Evolutionary conservation across 2,888 invertebrate species (phyloP).

Genomic region (Leptopterna dolabrata): DNA sequence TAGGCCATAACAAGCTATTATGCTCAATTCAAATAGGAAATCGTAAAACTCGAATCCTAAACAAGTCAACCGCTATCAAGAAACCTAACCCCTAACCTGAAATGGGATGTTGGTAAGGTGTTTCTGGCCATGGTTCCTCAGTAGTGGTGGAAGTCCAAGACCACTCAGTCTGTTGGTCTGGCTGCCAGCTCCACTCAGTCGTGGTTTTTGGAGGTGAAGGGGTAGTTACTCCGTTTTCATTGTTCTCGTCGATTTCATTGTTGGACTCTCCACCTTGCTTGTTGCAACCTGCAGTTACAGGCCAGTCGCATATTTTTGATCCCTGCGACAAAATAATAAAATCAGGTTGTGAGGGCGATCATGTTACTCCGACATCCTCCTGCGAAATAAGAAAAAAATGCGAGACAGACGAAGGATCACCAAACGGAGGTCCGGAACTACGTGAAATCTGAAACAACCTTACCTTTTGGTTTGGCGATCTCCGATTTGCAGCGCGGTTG

Average conservation of each 20-base stretch:
- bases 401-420: too few relatives aligned
- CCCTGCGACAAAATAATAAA: conserved; percentile 47
- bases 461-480: too few relatives aligned
- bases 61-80: too few relatives aligned
- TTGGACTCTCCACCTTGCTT: conserved; percentile 17
- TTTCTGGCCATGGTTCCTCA: conserved; percentile 66
- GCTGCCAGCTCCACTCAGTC: conserved; percentile 61
- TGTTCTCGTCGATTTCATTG: conserved; percentile 52
- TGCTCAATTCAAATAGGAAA: too few relatives aligned
- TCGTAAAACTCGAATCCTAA: too few relatives aligned
- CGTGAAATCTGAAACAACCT: too few relatives aligned
- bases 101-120: conserved; percentile 62
- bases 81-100: conserved; percentile 62
- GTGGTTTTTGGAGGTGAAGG: conserved; percentile 59
- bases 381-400: too few relatives aligned
- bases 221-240: conserved; percentile 54
- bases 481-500: too few relatives aligned
- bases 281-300: conserved; percentile 58
- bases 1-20: background rate
- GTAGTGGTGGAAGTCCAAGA: conserved; percentile 63
- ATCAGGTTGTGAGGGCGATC: background rate
- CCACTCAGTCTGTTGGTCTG: conserved; percentile 61
- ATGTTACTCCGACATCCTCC: too few relatives aligned
- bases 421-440: too few relatives aligned
- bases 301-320: conserved; percentile 63